A percentile compares a stretch with the other conserved stretches of the same genome.
phyloP scores from a whole-genome alignment of 2,888 invertebrate genomes.

The Pollenia angustigena region DNA sequence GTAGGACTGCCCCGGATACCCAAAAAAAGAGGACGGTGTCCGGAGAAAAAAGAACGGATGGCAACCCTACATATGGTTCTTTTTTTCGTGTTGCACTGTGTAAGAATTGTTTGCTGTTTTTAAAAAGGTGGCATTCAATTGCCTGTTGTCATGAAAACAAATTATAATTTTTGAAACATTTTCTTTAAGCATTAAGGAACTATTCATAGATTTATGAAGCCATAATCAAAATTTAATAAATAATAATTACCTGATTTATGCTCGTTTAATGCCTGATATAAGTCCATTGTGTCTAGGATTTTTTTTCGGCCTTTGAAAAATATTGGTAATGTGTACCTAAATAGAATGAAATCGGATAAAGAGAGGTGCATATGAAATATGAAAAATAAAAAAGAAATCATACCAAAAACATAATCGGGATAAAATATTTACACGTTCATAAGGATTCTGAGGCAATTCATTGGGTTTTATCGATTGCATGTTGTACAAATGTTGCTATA shows the following conservation, averaged over 20 bases:
- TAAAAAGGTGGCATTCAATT: too few relatives aligned
- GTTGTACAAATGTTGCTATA: constrained; percentile 63
- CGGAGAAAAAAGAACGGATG: too few relatives aligned
- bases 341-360: constrained; percentile 21
- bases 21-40: too few relatives aligned
- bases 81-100: too few relatives aligned
- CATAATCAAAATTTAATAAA: neutral
- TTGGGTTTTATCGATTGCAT: constrained; percentile 84
- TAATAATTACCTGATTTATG: constrained; percentile 87
- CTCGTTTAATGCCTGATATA: constrained; percentile 88
- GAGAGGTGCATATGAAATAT: neutral
- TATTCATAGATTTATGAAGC: too few relatives aligned
- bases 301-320: constrained; percentile 90
- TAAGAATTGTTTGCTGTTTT: too few relatives aligned
- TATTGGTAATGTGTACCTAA: constrained; percentile 90
- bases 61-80: too few relatives aligned
- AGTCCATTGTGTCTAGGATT: constrained; percentile 89
- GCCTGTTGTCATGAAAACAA: too few relatives aligned
- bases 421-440: constrained; percentile 86
- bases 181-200: too few relatives aligned
- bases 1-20: too few relatives aligned
- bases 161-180: too few relatives aligned
- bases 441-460: constrained; percentile 86
- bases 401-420: constrained; percentile 87
- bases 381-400: constrained; percentile 54